Evolutionary conservation across 2,888 invertebrate species (phyloP), one percentile per base, ranked within the genome.

Genomic region (Stramonita haemastoma): DNA sequence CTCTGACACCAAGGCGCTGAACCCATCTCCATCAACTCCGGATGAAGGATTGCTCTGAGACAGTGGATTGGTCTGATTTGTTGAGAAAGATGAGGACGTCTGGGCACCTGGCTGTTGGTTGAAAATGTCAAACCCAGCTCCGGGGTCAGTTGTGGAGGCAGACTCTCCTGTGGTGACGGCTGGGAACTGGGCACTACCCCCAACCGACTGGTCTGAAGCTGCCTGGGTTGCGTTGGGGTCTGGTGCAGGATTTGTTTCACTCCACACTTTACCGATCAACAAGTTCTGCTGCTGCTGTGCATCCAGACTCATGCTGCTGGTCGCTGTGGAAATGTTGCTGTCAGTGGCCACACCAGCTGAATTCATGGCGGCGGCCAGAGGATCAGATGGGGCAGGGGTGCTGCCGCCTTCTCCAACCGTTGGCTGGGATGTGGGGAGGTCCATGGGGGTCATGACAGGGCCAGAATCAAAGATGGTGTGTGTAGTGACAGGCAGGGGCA

Each of bases 401-500:
- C 56, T 87, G 77, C 57, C 87, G 8, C 32, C 32, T 57, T 57
- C 79, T 22, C 29, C 56, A 8, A 46, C 77, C 2, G 79, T 6
- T 15, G 57, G 87, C 73, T 77, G 79, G 0, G 29, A 4, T 6
- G 4, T 70, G 60, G 56, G 46, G 34, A 60, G 17, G 34, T 34
- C 36, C 60, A 81, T n/a, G 70, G 88, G 36, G 1, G 88, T 60
- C 46, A 60, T 85, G 56, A 85, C 84, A 29, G 85, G 84, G 11
- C 83, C 60, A 1, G 70, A 70, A 70, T 89, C 89, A 46, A 89
- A 89, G 84, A 89, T 89, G 89, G 84, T 89, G 56, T 89, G 89
- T 22, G 89, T 89, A 77, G 89, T 89, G 89, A 89, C 89, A n/a
- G 89, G 89, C 8, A 85, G 85, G n/a, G 89, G 89, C 89, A 89